Percentiles rank a stretch among this genome's conserved stretches.
Conservation (phyloP, 2,797 vertebrate species). For the Mus minutoides region DNA sequence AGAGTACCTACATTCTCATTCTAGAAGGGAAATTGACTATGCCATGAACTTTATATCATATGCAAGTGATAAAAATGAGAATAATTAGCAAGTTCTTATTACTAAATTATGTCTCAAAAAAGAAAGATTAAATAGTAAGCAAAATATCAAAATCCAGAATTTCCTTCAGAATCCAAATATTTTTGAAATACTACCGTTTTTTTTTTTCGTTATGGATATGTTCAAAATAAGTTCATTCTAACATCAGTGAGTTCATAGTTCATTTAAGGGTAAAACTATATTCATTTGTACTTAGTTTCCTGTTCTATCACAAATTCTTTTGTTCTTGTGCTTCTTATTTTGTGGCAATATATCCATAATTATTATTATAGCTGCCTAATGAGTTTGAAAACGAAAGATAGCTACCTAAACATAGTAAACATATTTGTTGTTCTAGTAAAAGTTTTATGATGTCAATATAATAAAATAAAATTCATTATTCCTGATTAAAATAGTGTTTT, state of each 20-base stretch:
- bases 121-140: not conserved
- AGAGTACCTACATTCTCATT: not conserved
- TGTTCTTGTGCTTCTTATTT: conserved; percentile 15
- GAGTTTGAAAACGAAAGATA: not conserved
- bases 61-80: not conserved
- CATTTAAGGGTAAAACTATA: not conserved
- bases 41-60: not conserved
- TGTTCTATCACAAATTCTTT: conserved; percentile 21
- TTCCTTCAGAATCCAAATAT: not conserved
- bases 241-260: conserved; percentile 10
- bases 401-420: conserved; percentile 19
- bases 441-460: conserved; percentile 43
- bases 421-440: conserved; percentile 3
- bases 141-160: not conserved
- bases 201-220: conserved; percentile 1
- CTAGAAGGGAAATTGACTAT: not conserved
- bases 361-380: conserved; percentile 25
- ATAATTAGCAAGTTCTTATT: not conserved
- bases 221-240: conserved; percentile 2
- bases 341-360: not conserved
- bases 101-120: not conserved
- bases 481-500: not conserved
- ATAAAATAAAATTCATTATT: conserved; percentile 41
- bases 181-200: not conserved
- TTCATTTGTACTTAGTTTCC: conserved; percentile 30